phyloP scores from a whole-genome alignment of 2,888 invertebrate species.

The Mythimna albipuncta region DNA sequence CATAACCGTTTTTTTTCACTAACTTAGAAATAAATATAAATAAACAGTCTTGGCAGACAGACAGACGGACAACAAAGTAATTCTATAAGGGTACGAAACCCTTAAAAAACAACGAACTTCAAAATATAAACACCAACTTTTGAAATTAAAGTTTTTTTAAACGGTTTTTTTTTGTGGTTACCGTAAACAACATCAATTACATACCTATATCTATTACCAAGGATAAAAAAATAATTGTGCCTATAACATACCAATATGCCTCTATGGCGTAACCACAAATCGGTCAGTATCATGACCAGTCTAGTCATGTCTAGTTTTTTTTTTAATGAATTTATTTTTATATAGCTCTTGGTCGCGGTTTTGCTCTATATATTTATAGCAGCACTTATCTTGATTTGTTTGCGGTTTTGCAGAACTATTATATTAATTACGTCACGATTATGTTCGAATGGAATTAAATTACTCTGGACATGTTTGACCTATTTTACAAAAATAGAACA shows the following conservation, averaged over 20 bases:
- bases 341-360: conserved; percentile 31
- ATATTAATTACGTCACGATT: conserved; percentile 10
- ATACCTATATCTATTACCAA: not conserved
- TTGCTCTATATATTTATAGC: conserved; percentile 14
- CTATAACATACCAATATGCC: not conserved
- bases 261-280: conserved; percentile 33
- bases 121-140: too few relatives aligned
- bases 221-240: not conserved
- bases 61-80: too few relatives aligned
- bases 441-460: not conserved
- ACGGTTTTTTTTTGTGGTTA: not conserved
- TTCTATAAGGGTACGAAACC: too few relatives aligned
- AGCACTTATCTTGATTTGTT: conserved; percentile 13
- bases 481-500: conserved; percentile 5
- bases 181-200: not conserved
- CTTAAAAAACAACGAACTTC: too few relatives aligned
- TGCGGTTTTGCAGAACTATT: conserved; percentile 32
- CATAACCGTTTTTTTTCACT: too few relatives aligned
- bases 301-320: not conserved
- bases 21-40: too few relatives aligned
- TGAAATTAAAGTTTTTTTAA: too few relatives aligned
- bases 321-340: too few relatives aligned
- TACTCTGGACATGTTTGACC: not conserved
- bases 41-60: too few relatives aligned
- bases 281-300: conserved; percentile 6